phyloP scores from a whole-genome alignment of 2,797 vertebrate species.

The Semaprochilodus insignis region DNA sequence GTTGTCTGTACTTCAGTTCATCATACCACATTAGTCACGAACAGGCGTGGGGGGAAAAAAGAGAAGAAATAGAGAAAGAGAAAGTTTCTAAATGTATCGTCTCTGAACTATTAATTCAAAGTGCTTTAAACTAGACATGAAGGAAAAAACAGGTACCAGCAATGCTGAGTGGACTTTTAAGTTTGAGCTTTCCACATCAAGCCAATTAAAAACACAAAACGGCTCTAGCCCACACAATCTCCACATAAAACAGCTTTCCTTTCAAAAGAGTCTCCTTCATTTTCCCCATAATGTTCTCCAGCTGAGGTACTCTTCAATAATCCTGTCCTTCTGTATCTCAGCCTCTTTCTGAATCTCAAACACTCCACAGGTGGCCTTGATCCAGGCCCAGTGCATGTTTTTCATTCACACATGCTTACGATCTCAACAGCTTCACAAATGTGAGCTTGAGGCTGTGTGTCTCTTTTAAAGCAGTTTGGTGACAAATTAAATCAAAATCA shows the following conservation, averaged over 20 bases:
- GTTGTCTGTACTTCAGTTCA: too few relatives aligned
- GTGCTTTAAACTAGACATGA: neutral
- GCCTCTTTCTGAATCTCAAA: neutral
- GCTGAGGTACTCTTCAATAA: neutral
- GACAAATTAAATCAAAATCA: neutral
- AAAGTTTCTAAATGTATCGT: neutral
- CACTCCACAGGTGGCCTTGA: neutral
- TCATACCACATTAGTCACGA: too few relatives aligned
- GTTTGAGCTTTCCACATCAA: conserved; percentile 34
- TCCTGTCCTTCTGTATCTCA: neutral
- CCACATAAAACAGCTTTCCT: conserved; percentile 20
- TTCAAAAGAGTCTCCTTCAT: neutral
- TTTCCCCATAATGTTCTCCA: conserved; percentile 21
- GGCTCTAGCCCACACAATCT: neutral
- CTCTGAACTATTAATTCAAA: neutral
- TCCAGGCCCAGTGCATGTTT: conserved; percentile 4
- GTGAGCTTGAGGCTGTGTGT: neutral
- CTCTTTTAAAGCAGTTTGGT: neutral
- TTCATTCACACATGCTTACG: conserved; percentile 12
- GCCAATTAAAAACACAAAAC: conserved; percentile 31
- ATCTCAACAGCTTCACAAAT: neutral
- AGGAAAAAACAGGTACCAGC: neutral
- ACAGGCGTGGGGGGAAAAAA: too few relatives aligned
- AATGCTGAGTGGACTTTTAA: conserved; percentile 29
- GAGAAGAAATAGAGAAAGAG: neutral